A percentile compares a stretch with the other conserved stretches of the same genome.
Evolutionary conservation across 2,113 vertebrate species (phyloP).

Genomic region (Spea multiplicata): DNA sequence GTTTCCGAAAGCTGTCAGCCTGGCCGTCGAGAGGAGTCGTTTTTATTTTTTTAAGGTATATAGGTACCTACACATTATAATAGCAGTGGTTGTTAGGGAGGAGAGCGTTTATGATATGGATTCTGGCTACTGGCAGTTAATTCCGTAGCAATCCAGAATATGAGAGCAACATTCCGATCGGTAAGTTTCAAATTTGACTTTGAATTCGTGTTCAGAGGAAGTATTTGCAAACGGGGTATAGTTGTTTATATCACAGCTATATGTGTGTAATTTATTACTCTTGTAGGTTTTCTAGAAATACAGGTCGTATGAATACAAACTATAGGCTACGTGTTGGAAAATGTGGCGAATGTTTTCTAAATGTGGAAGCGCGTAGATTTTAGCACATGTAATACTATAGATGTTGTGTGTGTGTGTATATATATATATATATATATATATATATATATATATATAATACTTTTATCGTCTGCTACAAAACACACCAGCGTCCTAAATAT

Average conservation of each 20-base stretch:
- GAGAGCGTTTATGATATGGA: background rate
- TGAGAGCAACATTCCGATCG: background rate
- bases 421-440: slow-evolving; percentile 1
- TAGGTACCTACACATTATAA: background rate
- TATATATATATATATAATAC: slow-evolving; percentile 11
- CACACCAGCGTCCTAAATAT: no score
- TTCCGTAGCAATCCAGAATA: background rate
- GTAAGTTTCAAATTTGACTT: slow-evolving; percentile 20
- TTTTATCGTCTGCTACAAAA: no score
- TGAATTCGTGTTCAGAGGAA: background rate
- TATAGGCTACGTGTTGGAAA: no score
- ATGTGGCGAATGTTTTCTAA: no score
- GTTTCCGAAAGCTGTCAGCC: slow-evolving; percentile 18
- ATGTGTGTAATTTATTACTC: no score
- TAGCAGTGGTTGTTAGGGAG: background rate
- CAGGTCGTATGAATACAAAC: no score
- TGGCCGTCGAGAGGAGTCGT: background rate
- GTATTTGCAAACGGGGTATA: background rate
- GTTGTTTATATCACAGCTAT: no score
- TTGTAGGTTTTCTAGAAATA: no score
- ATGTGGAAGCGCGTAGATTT: no score
- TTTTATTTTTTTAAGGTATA: no score
- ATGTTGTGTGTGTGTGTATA: no score
- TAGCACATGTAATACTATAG: no score
- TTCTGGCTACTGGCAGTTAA: background rate